Base-by-base conservation (phyloP, 2,888 invertebrate species). In the Adelognathus sp. region DNA sequence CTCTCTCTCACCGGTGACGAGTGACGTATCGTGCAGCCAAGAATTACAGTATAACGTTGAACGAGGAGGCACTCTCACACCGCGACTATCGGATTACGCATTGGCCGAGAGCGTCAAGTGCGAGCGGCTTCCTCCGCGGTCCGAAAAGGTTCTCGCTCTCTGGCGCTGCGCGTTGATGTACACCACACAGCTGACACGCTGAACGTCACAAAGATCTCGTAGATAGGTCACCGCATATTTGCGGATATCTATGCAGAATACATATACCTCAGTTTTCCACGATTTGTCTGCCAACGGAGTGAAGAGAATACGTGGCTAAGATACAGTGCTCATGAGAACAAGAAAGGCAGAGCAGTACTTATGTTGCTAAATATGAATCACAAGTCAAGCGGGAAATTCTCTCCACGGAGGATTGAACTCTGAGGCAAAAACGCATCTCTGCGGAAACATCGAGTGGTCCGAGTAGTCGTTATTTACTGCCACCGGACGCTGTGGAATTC, bases 81-180 rank as follows among this genome's bases (percentile, higher is more conserved):
- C 27, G n/a, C 50, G 50, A 74, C 78, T 66, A 79, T 79, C 78
- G 74, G 66, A 74, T 74, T 79, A 79, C 74, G 64, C 66, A 60
- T 78, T 74, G 78, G 74, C 67, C 11, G 66, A 36, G 41, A n/a
- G 64, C 52, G 44, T 31, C 33, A 69, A 66, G 58, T 78, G 78
- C 60, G 69, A 70, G 74, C 64, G 70, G 74, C 74, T 78, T 78
- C 78, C 46, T 54, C 70, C 54, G 52, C 58, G 33, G 52, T 66
- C 52, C 36, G 50, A 21, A 50, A n/a, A 50, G n/a, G 7, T 6
- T 36, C 18, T 9, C 46, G 46, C 46, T 14, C 16, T 21, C 9
- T 46, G 18, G 18, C 21, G 24, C 18, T 11, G 21, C 11, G 24
- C 21, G n/a, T 11, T 36, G n/a, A 11, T 36, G 36, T 1, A 5